These are phyloP conservation scores for Aradophagus sp. DNA, from an alignment of 1,140 invertebrate genomes.

Conservation along the genomic window DNA sequence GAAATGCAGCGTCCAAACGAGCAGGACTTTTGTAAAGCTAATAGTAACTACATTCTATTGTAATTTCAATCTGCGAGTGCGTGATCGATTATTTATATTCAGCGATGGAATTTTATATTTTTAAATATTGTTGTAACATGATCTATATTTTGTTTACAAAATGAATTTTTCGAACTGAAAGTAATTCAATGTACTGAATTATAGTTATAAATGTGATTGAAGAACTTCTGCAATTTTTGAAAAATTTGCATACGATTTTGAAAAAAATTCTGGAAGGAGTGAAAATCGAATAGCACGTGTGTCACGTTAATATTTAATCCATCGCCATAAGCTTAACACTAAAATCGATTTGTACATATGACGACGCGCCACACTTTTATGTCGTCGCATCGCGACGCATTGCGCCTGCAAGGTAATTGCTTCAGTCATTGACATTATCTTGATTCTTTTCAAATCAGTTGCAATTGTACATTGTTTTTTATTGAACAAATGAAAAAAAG, in stretches of 20 bases:
- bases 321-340: conserved; percentile 20
- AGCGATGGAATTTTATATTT: conserved; percentile 2
- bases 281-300: not conserved
- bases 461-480: no score
- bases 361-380: no score
- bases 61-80: conserved; percentile 46
- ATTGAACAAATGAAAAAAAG: no score
- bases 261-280: not conserved
- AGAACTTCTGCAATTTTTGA: not conserved
- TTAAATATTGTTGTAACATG: not conserved
- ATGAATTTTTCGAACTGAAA: not conserved
- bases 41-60: conserved; percentile 46
- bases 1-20: conserved; percentile 8
- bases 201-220: not conserved
- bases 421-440: conserved; percentile 29
- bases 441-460: no score
- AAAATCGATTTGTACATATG: conserved; percentile 34
- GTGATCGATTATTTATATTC: conserved; percentile 15
- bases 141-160: no score
- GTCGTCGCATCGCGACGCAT: no score
- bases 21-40: conserved; percentile 19
- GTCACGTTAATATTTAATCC: conserved; percentile 5
- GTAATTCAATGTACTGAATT: no score
- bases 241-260: no score
- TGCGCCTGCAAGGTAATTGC: conserved; percentile 8